Conservation (phyloP, 2,113 vertebrate species). For the Machaerirhynchus nigripectus region DNA sequence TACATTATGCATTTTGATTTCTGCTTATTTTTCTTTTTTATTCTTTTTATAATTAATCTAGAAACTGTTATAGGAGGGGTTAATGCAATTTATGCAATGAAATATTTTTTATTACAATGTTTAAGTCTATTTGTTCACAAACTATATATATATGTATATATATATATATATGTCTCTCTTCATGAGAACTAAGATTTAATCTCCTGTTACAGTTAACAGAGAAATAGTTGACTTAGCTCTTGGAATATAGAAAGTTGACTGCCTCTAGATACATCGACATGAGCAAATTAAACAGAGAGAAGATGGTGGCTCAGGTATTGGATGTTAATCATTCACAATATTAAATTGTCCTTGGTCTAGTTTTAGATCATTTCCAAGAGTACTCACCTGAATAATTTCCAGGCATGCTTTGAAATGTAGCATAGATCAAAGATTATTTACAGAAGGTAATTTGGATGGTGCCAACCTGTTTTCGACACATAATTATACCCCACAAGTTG, state of each 20-base stretch:
- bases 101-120: background rate
- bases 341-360: fast-evolving
- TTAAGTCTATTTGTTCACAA: background rate
- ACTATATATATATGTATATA: background rate
- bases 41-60: background rate
- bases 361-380: background rate
- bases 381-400: background rate
- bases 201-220: background rate
- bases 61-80: background rate
- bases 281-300: background rate
- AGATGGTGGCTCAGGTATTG: background rate
- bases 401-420: background rate
- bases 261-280: background rate
- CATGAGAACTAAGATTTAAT: background rate
- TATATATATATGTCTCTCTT: background rate
- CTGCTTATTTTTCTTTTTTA: background rate
- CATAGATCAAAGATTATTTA: background rate
- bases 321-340: background rate
- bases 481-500: background rate
- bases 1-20: background rate
- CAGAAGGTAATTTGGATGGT: background rate
- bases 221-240: background rate
- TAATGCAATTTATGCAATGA: background rate
- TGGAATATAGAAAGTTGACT: background rate
- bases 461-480: background rate